phyloP scores from a whole-genome alignment of 2,888 invertebrate genomes.

The Camptogramma bilineatum region DNA sequence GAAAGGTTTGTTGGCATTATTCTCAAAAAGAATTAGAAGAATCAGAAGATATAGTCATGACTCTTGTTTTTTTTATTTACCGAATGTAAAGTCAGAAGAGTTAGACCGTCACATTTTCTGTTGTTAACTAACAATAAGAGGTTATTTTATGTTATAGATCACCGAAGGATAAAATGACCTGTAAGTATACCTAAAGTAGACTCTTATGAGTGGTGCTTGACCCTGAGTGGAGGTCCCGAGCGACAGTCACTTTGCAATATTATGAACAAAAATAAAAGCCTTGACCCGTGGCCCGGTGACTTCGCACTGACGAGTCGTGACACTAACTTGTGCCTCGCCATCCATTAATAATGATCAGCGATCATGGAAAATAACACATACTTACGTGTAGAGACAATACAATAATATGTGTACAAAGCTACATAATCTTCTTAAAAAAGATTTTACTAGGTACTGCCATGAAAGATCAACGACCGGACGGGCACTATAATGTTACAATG shows the following conservation, averaged over 20 bases:
- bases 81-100: too few species aligned
- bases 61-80: too few species aligned
- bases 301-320: conserved; percentile 49
- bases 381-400: not conserved
- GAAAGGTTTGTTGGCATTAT: too few species aligned
- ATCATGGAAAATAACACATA: conserved; percentile 17
- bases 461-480: too few species aligned
- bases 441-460: not conserved
- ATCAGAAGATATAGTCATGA: too few species aligned
- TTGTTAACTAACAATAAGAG: too few species aligned
- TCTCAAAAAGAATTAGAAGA: too few species aligned
- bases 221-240: conserved; percentile 52
- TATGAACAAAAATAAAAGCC: conserved; percentile 56
- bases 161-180: too few species aligned
- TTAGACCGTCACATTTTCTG: too few species aligned
- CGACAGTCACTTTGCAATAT: conserved; percentile 59
- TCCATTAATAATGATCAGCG: conserved; percentile 50
- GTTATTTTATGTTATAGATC: too few species aligned
- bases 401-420: not conserved
- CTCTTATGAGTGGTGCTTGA: conserved; percentile 38
- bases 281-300: conserved; percentile 53
- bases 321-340: conserved; percentile 53
- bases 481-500: too few species aligned
- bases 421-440: not conserved
- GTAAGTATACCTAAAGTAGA: conserved; percentile 25